phyloP scores from a whole-genome alignment of 2,113 vertebrate species.

The Epinephelus moara region DNA sequence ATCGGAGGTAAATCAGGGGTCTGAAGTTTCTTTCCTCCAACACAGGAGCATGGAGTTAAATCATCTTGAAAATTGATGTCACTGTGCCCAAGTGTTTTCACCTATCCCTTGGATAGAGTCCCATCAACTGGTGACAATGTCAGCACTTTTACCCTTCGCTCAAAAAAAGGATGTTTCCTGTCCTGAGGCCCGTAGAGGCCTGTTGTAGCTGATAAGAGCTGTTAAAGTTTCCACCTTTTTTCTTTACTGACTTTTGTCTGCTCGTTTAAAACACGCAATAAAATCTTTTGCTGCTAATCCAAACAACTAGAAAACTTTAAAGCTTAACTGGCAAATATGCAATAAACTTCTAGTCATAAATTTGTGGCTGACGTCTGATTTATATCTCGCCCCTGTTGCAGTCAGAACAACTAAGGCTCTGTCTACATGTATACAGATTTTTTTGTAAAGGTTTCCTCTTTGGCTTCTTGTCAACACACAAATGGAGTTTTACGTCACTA shows the following conservation, averaged over 20 bases:
- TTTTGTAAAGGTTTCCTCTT: too few species aligned
- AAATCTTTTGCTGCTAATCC: slow-evolving; percentile 1
- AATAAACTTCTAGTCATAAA: neutral
- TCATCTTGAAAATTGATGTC: slow-evolving; percentile 90
- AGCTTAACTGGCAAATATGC: neutral
- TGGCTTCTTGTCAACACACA: too few species aligned
- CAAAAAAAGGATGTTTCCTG: slow-evolving; percentile 71
- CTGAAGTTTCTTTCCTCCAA: slow-evolving; percentile 85
- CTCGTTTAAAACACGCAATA: slow-evolving; percentile 18
- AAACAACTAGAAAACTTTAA: slow-evolving; percentile 12
- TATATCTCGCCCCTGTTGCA: neutral
- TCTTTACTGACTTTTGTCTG: slow-evolving; percentile 12
- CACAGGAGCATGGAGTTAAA: slow-evolving; percentile 84
- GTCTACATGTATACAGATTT: too few species aligned
- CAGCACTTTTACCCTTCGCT: slow-evolving; percentile 86
- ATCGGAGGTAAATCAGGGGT: slow-evolving; percentile 87
- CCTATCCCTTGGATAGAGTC: slow-evolving; percentile 85
- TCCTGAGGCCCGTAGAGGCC: slow-evolving; percentile 50
- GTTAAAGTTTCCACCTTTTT: slow-evolving; percentile 38
- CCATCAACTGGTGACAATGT: slow-evolving; percentile 87
- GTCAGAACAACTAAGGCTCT: neutral
- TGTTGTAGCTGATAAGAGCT: slow-evolving; percentile 65
- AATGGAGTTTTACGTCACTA: too few species aligned
- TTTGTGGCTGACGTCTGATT: slow-evolving; percentile 7
- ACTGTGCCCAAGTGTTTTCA: slow-evolving; percentile 86